Evolutionary conservation across 2,888 invertebrate species (phyloP), one percentile per base, ranked within the genome.

Genomic region (Urechis unicinctus): DNA sequence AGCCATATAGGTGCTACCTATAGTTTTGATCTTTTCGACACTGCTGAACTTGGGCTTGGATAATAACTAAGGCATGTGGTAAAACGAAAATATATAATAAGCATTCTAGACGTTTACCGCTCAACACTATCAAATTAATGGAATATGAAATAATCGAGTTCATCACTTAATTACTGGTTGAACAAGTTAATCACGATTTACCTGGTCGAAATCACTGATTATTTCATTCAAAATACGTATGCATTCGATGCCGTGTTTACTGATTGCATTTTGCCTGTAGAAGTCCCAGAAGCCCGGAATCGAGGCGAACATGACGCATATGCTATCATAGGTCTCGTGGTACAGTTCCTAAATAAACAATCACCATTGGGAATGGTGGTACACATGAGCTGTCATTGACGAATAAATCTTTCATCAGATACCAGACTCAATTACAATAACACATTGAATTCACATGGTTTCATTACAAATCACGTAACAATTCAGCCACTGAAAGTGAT

Each of bases 261-360:
- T 94, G 62, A 94, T 91, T 73, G 94, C 93, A n/a, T 89, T 93
- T 77, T 94, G 93, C 70, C 92, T 91, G 73, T 94, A 95, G 78
- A 95, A 95, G 78, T 95, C 93, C 74, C 92, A 92, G 79, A 95
- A 97, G 80, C 96, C 95, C 3, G 96, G 95, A 68, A 97, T 96
- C 1, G 94, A 94, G 0, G 96, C 95, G 76, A 97, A 97, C 95
- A 96, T 95, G 5, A 97, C 96, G 0, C 91, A 92, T 56, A 96
- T 91, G 68, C 88, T 88, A 21, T 87, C 87, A 78, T 96, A 96
- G 44, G 91, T 84, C 75, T 96, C 92, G 77, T 95, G 94, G 78
- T 97, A 97, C 1, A 96, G 79, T 61, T 94, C 94, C 81, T 94
- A 84, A 5, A 66, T 63, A 44, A 50, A 30, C 17, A 30, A 58